These are phyloP conservation scores for Uromys caudimaculatus DNA, from an alignment of 2,797 vertebrate genomes.

Conservation along the genomic window DNA sequence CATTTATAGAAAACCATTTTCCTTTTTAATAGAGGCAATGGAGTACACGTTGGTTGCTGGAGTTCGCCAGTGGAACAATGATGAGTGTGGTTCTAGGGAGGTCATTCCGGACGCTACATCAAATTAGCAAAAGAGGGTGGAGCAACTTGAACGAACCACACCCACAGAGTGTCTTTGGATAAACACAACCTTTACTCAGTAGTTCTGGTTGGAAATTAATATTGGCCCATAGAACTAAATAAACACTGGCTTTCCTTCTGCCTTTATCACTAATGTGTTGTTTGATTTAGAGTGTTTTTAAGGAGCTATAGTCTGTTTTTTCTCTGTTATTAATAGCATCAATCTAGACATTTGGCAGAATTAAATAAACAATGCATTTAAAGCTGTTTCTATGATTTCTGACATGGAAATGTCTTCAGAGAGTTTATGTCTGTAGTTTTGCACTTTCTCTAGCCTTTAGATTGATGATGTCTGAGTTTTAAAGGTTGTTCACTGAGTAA, in stretches of 20 bases:
- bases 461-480: neutral
- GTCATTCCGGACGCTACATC: neutral
- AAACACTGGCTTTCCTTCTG: neutral
- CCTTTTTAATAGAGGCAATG: neutral
- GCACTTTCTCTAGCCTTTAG: neutral
- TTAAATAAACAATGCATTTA: neutral
- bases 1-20: neutral
- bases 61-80: neutral
- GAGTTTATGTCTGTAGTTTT: neutral
- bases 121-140: neutral
- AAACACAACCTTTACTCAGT: neutral
- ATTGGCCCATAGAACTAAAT: neutral
- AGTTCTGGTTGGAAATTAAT: neutral
- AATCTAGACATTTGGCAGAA: neutral
- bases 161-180: neutral
- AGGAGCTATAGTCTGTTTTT: neutral
- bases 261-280: neutral
- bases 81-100: neutral
- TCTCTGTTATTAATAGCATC: conserved; percentile 3
- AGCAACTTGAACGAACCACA: neutral
- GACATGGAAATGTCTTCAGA: neutral
- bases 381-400: neutral
- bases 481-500: neutral
- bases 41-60: neutral
- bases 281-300: conserved; percentile 29